Evolutionary conservation across 2,888 invertebrate species (phyloP).

Genomic region (Chymomyza amoena): DNA sequence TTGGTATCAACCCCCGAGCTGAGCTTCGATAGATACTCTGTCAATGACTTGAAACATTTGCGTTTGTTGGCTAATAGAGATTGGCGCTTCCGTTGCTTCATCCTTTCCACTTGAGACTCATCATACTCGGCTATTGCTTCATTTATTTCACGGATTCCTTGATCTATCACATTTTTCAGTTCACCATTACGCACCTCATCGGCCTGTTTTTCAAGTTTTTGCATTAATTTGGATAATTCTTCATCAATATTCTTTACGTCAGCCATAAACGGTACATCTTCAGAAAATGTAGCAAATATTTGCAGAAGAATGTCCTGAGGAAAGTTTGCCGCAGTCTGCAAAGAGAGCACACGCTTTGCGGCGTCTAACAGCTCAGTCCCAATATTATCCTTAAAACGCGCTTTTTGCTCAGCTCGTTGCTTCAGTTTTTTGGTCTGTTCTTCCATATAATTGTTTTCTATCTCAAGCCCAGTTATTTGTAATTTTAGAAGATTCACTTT

Average conservation of each 20-base stretch:
- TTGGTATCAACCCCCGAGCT: not conserved
- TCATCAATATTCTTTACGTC: slow-evolving; percentile 31
- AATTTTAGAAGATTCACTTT: too few species aligned
- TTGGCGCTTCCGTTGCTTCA: slow-evolving; percentile 1
- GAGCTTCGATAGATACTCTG: slow-evolving; percentile 8
- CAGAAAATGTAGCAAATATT: slow-evolving; percentile 32
- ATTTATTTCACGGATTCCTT: slow-evolving; percentile 18
- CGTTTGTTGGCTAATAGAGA: slow-evolving; percentile 15
- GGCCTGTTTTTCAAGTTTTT: too few species aligned
- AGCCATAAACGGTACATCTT: slow-evolving; percentile 33
- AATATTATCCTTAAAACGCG: too few species aligned
- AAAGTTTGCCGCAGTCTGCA: slow-evolving; percentile 25
- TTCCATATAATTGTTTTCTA: too few species aligned
- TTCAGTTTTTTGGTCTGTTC: too few species aligned
- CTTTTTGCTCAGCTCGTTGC: too few species aligned
- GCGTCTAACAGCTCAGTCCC: too few species aligned
- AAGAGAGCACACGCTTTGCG: too few species aligned
- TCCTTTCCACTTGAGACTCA: slow-evolving; percentile 9
- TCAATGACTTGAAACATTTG: slow-evolving; percentile 43
- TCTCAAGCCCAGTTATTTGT: too few species aligned
- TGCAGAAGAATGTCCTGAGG: too few species aligned
- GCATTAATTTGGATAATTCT: slow-evolving; percentile 24
- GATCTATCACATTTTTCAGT: slow-evolving; percentile 1
- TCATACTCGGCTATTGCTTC: slow-evolving; percentile 37
- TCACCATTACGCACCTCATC: slow-evolving; percentile 4